Conservation (phyloP, 2,797 vertebrate genomes). For the Varecia variegata region DNA sequence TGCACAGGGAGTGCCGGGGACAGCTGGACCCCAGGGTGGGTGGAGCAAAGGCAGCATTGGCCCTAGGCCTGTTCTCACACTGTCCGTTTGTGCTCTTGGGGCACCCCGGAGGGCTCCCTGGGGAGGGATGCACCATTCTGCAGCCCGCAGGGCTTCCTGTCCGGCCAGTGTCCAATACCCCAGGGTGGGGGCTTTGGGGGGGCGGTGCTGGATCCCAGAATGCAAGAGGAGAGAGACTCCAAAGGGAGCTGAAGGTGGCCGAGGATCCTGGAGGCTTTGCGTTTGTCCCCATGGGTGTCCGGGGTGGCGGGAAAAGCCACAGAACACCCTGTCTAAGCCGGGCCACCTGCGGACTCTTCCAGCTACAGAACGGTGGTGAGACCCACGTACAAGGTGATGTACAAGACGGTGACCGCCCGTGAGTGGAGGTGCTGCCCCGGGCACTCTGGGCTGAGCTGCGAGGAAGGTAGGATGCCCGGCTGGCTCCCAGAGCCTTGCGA, state of each 20-base stretch:
- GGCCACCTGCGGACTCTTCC: conserved; percentile 60
- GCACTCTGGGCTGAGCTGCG: conserved; percentile 88
- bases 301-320: background rate
- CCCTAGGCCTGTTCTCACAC: background rate
- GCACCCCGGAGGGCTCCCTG: background rate
- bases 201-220: background rate
- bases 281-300: background rate
- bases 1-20: background rate
- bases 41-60: background rate
- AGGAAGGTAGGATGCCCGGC: conserved; percentile 87
- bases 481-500: background rate
- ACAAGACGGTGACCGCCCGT: conserved; percentile 92
- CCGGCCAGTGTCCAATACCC: no score
- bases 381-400: conserved; percentile 93
- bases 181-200: background rate
- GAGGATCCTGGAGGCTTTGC: background rate
- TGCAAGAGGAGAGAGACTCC: background rate
- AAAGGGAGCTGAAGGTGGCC: background rate
- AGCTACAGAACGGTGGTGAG: conserved; percentile 93
- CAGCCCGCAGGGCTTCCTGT: background rate
- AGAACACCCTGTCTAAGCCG: background rate
- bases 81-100: background rate
- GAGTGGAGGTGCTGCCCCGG: conserved; percentile 97
- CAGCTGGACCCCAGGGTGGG: background rate
- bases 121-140: background rate